phyloP scores from a whole-genome alignment of 1,140 invertebrate species.

The Streblospio benedicti region DNA sequence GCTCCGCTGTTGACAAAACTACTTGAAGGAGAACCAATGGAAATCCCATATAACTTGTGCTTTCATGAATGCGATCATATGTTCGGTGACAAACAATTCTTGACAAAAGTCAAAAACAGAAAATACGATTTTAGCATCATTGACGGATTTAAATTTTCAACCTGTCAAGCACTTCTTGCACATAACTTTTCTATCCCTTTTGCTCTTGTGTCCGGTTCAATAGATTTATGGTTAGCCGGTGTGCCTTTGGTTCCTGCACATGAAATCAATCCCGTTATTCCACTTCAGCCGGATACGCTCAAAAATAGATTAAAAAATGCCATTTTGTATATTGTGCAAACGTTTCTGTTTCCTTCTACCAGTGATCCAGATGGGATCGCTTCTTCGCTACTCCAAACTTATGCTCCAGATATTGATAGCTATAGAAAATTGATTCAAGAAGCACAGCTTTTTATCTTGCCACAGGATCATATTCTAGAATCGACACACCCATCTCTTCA shows the following conservation, averaged over 20 bases:
- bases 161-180: not conserved
- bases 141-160: not conserved
- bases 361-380: not conserved
- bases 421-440: not conserved
- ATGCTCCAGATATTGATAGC: not conserved
- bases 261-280: not conserved
- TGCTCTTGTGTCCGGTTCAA: not conserved
- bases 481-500: not conserved
- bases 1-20: not conserved
- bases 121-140: constrained; percentile 29
- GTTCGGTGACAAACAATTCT: not conserved
- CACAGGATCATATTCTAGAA: not conserved
- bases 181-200: not conserved
- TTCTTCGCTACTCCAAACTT: not conserved
- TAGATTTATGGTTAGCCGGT: not conserved
- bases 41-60: not conserved
- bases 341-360: not conserved
- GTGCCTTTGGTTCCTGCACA: not conserved
- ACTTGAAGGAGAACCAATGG: not conserved
- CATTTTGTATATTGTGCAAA: not conserved
- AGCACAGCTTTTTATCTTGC: not conserved
- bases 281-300: not conserved
- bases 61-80: not conserved
- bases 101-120: not conserved
- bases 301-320: not conserved